Base-by-base conservation (phyloP, 2,113 vertebrate species). In the Dendrocopos noguchii region DNA sequence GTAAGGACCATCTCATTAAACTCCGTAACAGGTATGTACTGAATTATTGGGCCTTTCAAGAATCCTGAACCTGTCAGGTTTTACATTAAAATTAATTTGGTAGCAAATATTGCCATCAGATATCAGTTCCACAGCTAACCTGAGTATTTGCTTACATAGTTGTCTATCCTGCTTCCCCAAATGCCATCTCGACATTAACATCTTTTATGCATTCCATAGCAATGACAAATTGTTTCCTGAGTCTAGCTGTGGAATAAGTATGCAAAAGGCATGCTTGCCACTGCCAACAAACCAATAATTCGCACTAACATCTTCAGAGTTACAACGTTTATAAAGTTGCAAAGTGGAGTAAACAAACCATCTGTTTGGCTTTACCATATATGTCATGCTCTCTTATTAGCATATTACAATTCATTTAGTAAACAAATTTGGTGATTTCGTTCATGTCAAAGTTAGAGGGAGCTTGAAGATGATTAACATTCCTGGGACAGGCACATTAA, bases 381-480 rank as follows among this genome's bases (percentile, higher is more conserved):
- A 97, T 98, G 97, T 98, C 97, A 98, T 97, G 97, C 97, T 97
- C 96, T 97, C 97, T 98, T 98, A 98, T 98, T 98, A 98, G 98
- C 98, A 98, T 98, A 98, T 99, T 99, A 98, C 97, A 95, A 98
- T 98, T 98, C 98, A 98, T 99, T 99, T 99, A 98, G 98, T 98
- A 98, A 98, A 98, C 98, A 98, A 98, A 98, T 98, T 98, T 97
- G 98, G 97, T 98, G 98, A 98, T 98, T 98, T 98, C 95, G 97
- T 98, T 98, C 98, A 97, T 98, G 98, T 99, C 98, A 98, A 97
- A 98, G 96, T 97, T 97, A 97, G 97, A 97, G 94, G 95, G 95
- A 98, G 97, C 97, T 97, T 98, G 98, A 99, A 98, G 98, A 99
- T 99, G 98, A 99, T 99, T 99, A 99, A 99, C 98, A 98, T 98